These are phyloP conservation scores for Apis mellifera DNA, from an alignment of 1,140 invertebrate species.

Conservation along the genomic window DNA sequence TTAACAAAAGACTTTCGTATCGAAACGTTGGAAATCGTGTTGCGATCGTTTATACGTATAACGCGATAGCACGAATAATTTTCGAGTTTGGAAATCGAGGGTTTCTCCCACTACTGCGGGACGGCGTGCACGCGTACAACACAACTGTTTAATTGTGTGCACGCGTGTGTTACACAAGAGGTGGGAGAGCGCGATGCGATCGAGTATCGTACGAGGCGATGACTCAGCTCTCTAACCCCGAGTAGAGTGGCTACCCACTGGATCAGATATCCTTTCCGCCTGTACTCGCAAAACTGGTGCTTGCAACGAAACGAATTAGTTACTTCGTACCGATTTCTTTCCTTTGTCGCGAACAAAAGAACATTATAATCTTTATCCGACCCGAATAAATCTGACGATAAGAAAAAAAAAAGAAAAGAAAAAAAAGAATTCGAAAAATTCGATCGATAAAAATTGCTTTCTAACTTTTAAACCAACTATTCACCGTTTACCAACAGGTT, in stretches of 20 bases:
- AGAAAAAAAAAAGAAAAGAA: no score
- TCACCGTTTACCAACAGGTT: neutral
- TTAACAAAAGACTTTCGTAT: no score
- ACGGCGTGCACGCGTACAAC: constrained; percentile 29
- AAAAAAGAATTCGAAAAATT: no score
- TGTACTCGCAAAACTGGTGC: constrained; percentile 41
- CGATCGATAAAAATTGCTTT: neutral
- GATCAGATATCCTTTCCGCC: constrained; percentile 58
- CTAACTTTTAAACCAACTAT: neutral
- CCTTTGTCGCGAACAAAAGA: no score
- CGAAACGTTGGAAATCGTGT: no score
- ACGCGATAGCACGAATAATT: neutral
- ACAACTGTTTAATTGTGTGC: constrained; percentile 34
- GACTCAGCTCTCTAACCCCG: constrained; percentile 68
- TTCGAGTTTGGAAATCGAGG: constrained; percentile 34
- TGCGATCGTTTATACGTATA: neutral
- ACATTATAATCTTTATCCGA: no score
- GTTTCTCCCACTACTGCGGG: constrained; percentile 9
- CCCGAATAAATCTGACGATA: no score
- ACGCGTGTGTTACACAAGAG: constrained; percentile 33
- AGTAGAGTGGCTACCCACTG: constrained; percentile 61
- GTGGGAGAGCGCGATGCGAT: constrained; percentile 64
- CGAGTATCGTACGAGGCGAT: constrained; percentile 70
- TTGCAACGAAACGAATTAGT: constrained; percentile 27
- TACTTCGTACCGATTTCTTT: neutral